Evolutionary conservation across 2,888 invertebrate genomes (phyloP).

Genomic region (Cantharis nigra): DNA sequence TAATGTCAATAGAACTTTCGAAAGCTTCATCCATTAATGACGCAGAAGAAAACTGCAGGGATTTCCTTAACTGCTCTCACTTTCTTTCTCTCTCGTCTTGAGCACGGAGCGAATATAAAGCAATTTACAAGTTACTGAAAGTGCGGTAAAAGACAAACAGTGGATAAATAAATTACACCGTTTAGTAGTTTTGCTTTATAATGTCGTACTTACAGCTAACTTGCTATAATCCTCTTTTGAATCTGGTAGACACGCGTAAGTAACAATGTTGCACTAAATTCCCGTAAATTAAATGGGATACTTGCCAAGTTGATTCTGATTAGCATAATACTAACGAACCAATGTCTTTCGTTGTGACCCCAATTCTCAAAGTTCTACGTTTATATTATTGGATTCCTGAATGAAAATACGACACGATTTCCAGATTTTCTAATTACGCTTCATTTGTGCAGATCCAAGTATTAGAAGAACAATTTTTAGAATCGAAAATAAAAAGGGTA

Average conservation of each 20-base stretch:
- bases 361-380: not conserved
- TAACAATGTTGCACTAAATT: not conserved
- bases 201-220: not conserved
- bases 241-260: slow-evolving; percentile 1
- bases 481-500: not conserved
- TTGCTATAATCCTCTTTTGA: not conserved
- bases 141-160: not conserved
- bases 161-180: not conserved
- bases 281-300: not conserved
- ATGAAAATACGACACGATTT: not conserved
- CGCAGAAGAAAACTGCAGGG: not conserved
- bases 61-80: not conserved
- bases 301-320: not conserved
- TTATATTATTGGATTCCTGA: not conserved
- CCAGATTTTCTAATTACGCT: not conserved
- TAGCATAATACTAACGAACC: slow-evolving; percentile 2
- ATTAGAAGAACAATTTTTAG: not conserved
- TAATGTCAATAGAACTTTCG: not conserved
- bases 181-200: not conserved
- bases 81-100: not conserved
- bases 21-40: not conserved
- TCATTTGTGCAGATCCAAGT: not conserved
- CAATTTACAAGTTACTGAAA: not conserved
- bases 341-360: not conserved
- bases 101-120: not conserved